Evolutionary conservation across 2,797 vertebrate species (phyloP), one percentile per base, ranked within the genome.

Genomic region (Sciurus carolinensis): DNA sequence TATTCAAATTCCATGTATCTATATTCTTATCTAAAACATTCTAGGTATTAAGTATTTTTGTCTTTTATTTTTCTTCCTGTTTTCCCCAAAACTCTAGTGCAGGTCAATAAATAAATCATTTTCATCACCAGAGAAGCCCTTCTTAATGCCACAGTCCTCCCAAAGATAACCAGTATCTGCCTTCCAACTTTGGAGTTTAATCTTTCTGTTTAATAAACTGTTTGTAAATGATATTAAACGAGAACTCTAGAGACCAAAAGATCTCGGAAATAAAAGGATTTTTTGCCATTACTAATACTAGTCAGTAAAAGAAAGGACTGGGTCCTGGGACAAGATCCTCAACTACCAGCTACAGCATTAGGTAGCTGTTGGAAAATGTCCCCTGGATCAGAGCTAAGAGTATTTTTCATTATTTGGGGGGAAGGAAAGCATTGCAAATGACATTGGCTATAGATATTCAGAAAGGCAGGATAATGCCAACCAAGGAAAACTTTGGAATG

Each of bases 1-100:
- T 44, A 54, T 90, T 88, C 91, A 42, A 80, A 82, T 83, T 83
- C 42, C 28, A 24, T 66, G 42, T 79, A 86, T 73, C 36, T 62
- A 54, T 80, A 72, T 28, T 17, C 33, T 77, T 36, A 57, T 87
- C 39, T 81, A 62, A 90, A 54, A 82, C 22, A 87, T 42, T 42
- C 12, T 87, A 42, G 36, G 18, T 82, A 95, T 84, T 80, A 54
- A 87, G 47, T 36, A 67, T 28, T 67, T 4, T 59, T 89, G 17
- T 11, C 1, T 24, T 59, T 47, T 47, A 57, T n/a, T 54, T 57
- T 42, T 13, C 20, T 22, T 93, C 62, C 9, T 59, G 3, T 24
- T 33, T 28, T 10, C 22, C 39, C 18, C 3, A 75, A 15, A 87
- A 91, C 11, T 76, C n/a, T 30, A 93, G 50, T 33, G 11, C 18